phyloP scores from a whole-genome alignment of 1,140 invertebrate genomes.

The Phortica variegata region DNA sequence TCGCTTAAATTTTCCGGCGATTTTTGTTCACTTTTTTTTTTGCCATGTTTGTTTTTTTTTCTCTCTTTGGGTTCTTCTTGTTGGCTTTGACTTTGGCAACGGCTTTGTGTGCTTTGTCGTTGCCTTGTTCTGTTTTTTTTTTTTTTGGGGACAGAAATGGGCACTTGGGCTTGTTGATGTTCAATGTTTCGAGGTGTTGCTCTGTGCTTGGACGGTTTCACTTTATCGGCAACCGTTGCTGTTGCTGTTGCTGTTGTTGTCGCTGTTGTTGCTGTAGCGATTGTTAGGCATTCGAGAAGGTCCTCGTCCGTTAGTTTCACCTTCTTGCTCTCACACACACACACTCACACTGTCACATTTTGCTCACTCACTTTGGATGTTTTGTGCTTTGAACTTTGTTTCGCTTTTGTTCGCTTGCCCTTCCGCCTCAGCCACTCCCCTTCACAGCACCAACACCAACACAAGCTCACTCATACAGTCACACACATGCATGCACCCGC shows the following conservation, averaged over 20 bases:
- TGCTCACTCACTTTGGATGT: too few species aligned
- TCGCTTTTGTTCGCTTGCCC: conserved; percentile 27
- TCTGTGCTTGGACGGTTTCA: conserved; percentile 15
- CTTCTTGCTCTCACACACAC: too few species aligned
- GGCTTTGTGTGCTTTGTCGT: conserved; percentile 11
- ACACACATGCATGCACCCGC: too few species aligned
- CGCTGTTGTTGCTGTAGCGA: conserved; percentile 38
- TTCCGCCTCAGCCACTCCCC: too few species aligned
- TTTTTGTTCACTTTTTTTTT: neutral
- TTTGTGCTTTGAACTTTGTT: conserved; percentile 8
- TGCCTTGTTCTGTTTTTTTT: conserved; percentile 47
- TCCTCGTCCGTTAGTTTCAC: too few species aligned
- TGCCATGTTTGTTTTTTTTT: conserved; percentile 3
- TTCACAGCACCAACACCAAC: too few species aligned
- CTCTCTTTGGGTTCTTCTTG: neutral
- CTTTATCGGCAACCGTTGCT: neutral
- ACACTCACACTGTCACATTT: too few species aligned
- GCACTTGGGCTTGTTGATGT: too few species aligned
- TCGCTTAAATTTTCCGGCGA: conserved; percentile 52
- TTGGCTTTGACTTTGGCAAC: conserved; percentile 12
- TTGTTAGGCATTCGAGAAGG: too few species aligned
- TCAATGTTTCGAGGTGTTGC: too few species aligned
- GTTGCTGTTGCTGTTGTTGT: conserved; percentile 6
- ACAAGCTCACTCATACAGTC: too few species aligned
- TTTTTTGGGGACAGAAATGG: conserved; percentile 16